Evolutionary conservation across 2,888 invertebrate species (phyloP).

Genomic region (Gymnocheta viridis): DNA sequence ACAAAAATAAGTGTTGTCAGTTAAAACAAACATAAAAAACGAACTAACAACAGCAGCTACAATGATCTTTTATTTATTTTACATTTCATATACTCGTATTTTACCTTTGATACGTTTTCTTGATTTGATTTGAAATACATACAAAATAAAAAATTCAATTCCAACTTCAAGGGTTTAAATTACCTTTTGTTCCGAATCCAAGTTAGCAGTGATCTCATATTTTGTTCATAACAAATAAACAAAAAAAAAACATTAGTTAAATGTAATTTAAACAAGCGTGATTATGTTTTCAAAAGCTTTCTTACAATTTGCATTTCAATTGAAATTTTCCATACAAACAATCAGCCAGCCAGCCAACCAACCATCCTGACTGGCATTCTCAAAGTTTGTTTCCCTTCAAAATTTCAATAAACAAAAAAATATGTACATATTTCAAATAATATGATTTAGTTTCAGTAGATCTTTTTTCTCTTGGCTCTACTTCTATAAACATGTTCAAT

Average conservation of each 20-base stretch:
- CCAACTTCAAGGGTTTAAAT: constrained; percentile 60
- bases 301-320: constrained; percentile 70
- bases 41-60: constrained; percentile 37
- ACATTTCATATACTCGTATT: constrained; percentile 4
- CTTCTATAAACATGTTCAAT: constrained; percentile 37
- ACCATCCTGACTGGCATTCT: constrained; percentile 17
- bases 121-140: constrained; percentile 49
- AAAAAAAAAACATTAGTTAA: constrained; percentile 66
- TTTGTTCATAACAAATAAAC: constrained; percentile 18
- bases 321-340: constrained; percentile 59
- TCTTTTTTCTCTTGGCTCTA: constrained; percentile 18
- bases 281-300: constrained; percentile 71
- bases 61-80: constrained; percentile 54
- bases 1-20: constrained; percentile 53
- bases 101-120: constrained; percentile 27
- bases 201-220: constrained; percentile 40
- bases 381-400: constrained; percentile 5
- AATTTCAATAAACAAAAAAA: constrained; percentile 24
- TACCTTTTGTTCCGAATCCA: constrained; percentile 62
- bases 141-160: constrained; percentile 28
- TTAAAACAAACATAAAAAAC: constrained; percentile 6
- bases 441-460: constrained; percentile 55
- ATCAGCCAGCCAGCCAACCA: constrained; percentile 15
- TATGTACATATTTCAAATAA: constrained; percentile 21
- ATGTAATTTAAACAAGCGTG: constrained; percentile 71